phyloP scores from a whole-genome alignment of 1,140 invertebrate species.

The Nomia melanderi region DNA sequence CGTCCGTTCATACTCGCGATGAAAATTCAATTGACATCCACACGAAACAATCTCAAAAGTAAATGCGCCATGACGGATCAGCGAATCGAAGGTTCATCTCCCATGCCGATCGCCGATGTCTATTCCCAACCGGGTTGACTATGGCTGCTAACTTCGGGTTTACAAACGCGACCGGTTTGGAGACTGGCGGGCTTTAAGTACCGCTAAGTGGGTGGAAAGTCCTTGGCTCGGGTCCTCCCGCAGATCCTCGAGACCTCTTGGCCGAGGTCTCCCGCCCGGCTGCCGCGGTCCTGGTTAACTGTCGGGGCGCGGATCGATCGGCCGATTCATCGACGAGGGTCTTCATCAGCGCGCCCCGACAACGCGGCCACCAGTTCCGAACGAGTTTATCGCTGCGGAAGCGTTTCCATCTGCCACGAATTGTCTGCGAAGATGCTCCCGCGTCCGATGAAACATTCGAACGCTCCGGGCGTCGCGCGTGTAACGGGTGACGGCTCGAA shows the following conservation, averaged over 20 bases:
- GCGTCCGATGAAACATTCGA: too few species aligned
- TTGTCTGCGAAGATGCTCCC: too few species aligned
- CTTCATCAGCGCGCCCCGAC: neutral
- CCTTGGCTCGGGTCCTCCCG: neutral
- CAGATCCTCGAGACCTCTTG: constrained; percentile 1
- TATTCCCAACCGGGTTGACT: neutral
- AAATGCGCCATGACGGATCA: too few species aligned
- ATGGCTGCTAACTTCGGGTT: neutral
- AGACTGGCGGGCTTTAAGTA: constrained; percentile 1
- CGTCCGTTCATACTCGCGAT: too few species aligned
- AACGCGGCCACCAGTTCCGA: neutral
- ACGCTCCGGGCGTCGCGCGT: too few species aligned
- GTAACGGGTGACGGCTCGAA: too few species aligned
- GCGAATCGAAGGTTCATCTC: too few species aligned
- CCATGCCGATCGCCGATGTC: neutral
- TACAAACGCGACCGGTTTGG: neutral
- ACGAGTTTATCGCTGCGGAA: neutral
- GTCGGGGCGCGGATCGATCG: neutral
- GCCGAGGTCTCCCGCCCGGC: neutral
- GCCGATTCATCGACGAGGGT: neutral
- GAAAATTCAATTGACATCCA: too few species aligned
- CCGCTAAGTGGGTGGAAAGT: constrained; percentile 16
- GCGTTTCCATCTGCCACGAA: neutral
- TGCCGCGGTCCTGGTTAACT: neutral
- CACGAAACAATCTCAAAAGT: too few species aligned